phyloP scores from a whole-genome alignment of 2,113 vertebrate species.

The Mus spicilegus region DNA sequence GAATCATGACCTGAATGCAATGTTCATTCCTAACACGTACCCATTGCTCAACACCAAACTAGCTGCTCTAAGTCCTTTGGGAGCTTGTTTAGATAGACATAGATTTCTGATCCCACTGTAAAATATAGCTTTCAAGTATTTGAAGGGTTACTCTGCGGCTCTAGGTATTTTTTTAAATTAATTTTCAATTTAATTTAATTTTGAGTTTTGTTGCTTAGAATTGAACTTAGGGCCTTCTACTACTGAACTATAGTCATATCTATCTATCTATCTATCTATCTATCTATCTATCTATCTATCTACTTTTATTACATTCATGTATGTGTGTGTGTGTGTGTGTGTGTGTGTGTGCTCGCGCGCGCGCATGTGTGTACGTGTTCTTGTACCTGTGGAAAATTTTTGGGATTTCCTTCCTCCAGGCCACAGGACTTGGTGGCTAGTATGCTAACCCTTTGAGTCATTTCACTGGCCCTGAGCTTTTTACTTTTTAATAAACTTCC shows the following conservation, averaged over 20 bases:
- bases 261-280: neutral
- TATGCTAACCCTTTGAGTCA: neutral
- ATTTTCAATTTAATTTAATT: neutral
- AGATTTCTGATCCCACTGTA: neutral
- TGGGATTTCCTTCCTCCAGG: neutral
- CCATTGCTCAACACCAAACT: fast-evolving
- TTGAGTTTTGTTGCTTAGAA: neutral
- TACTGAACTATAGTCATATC: neutral
- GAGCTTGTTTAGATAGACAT: neutral
- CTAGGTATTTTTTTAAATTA: neutral
- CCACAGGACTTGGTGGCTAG: neutral
- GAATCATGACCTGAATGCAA: neutral
- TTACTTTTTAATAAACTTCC: neutral
- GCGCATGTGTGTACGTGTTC: too few species aligned
- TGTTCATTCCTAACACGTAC: neutral
- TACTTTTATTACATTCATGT: neutral
- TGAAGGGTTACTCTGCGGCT: neutral
- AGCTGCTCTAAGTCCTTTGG: neutral
- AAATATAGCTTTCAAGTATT: neutral
- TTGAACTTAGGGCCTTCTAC: neutral
- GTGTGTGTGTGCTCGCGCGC: neutral
- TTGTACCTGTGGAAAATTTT: neutral
- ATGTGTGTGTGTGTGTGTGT: neutral
- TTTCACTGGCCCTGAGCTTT: neutral
- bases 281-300: too few species aligned